Base-by-base conservation (phyloP, 2,797 vertebrate genomes). In the Halcyon smyrnensis region DNA sequence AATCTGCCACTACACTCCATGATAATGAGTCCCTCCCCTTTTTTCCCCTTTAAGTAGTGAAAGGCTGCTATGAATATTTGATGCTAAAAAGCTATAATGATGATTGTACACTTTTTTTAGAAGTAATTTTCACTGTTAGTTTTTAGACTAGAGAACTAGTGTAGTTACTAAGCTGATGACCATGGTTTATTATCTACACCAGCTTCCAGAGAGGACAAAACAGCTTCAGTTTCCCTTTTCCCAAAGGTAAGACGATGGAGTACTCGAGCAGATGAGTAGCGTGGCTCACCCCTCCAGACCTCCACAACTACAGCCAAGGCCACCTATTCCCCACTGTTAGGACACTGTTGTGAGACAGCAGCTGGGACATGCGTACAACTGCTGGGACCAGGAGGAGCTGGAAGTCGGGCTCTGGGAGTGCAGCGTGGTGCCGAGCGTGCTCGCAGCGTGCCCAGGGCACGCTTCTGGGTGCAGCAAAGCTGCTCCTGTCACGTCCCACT, bases 381-480 rank as follows among this genome's bases (percentile, higher is more conserved):
- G 32, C 74, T 0, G 15, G 50, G 74, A 27, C 6, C 39, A 14
- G 30, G 45, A 37, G 11, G 32, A 20, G 32, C 0, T 18, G 39
- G 34, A 12, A 17, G 9, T 1, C 9, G 34, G 53, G 43, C 19
- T 20, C 34, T 37, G 15, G 6, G 65, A 25, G 53, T 1, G 0
- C 39, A 50, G 65, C 14, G 12, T 9, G 34, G 39, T 39, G 32
- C 43, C 0, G 5, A 8, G 19, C 0, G 1, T 18, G 18, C 25
- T 67, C 5, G 3, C 41, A n/a, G 32, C 11, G 6, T 2, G 3
- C 3, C 23, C 20, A 8, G 0, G 46, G 6, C 11, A 12, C 36
- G 32, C 34, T 67, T n/a, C 21, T 0, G 2, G 36, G 25, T 27
- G 8, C 21, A 51, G 75, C 28, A 69, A 24, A 37, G 34, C 39